Evolutionary conservation across 2,797 vertebrate species (phyloP), one percentile per base, ranked within the genome.

Genomic region (Emydoidea blandingii): DNA sequence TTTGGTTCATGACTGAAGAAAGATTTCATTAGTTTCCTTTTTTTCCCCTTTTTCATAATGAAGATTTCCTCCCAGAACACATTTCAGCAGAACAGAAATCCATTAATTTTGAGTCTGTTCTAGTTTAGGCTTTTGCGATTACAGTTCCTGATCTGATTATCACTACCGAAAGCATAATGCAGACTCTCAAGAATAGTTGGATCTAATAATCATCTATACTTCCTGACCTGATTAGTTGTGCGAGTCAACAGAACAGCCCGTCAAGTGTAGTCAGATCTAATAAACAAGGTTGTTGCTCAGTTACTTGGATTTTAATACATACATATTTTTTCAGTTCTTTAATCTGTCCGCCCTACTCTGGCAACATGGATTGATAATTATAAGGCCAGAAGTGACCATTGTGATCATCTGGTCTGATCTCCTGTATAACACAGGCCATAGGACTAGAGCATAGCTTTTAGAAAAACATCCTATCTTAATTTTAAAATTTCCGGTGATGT

Each of bases 351-450:
- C 18, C 4, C 65, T 47, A 82, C 85, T 93, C 83, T 82, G 88
- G 72, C 84, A 91, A 54, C 82, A 85, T 12, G 29, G 82, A 87
- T 85, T 92, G 90, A 88, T 89, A 81, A 53, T 91, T 91, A 81
- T 81, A 12, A 93, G 52, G 37, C 81, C 83, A 53, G 74, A 96
- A 81, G 91, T 80, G 14, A 96, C 47, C 83, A 91, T n/a, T 94
- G 29, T 86, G 87, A 74, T 96, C 83, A 80, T 65, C 68, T 89
- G 11, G n/a, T 83, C 41, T 88, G 72, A 94, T n/a, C 57, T 92
- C 82, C 49, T 92, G 3, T 93, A 18, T 91, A 78, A 91, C 62
- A 80, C n/a, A 74, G 19, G 37, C 41, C 18, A 47, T 2, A 65
- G 68, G 34, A 88, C 94, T 50, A 91, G 88, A 94, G 2, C 5